Base-by-base conservation (phyloP, 2,888 invertebrate genomes). In the Caenorhabditis zanzibari region DNA sequence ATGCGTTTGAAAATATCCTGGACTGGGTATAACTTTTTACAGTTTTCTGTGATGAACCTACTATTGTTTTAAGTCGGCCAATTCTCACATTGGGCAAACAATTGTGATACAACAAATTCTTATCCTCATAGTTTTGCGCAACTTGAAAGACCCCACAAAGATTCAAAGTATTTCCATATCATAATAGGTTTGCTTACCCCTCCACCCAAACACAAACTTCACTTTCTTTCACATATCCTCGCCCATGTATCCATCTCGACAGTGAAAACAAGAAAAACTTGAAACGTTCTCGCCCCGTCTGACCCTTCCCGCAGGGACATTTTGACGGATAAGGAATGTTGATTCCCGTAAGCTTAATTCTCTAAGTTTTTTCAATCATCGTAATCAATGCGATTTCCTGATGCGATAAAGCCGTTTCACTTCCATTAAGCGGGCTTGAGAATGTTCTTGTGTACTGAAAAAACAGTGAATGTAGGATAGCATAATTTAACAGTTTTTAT, bases 221-320 rank as follows among this genome's bases (percentile, higher is more conserved):
- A 16, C 63, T 63, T 63, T 63, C 63, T 63, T 63, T 63, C 63
- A 63, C 63, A 32, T 63, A 10, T 63, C 14, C 3, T 19, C 41
- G 41, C 5, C 10, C 38, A 35, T n/a, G n/a, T n/a, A 38, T 10
- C 35, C 10, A 16, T 61, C 32, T 38, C 38, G 6, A 2, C 16
- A 38, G 16, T 14, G 32, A 64, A 49, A 64, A 32, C 47, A 26
- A 64, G 44, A 63, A 44, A 63, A 64, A 64, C 47, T 64, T 64
- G 64, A 64, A 64, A 64, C 47, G 64, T 64, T 64, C 64, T 64
- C n/a, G 28, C 28, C n/a, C 2, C 38, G 38, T 64, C 64, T 64
- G 7, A n/a, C 28, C n/a, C 2, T 12, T 6, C 38, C 38, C 38
- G 38, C 38, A 12, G 32, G 32, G 63, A 63, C 38, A 63, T 14